A percentile compares a stretch with the other conserved stretches of the same genome.
Evolutionary conservation across 2,797 vertebrate genomes (phyloP).

Genomic region (Neostethus bicornis): DNA sequence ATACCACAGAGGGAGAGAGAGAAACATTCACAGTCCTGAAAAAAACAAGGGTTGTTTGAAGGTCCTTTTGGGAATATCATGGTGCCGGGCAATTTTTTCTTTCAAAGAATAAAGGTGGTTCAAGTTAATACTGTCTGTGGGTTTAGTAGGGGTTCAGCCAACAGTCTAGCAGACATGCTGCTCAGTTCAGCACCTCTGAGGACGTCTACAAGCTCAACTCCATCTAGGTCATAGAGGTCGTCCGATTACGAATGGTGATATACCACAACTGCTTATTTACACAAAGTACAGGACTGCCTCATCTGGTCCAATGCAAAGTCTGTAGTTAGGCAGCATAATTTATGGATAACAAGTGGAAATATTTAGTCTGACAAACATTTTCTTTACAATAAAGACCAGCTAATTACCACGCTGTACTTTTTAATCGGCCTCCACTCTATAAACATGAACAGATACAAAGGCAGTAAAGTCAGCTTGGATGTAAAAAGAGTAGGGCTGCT

Average conservation of each 20-base stretch:
- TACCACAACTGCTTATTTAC: conserved; percentile 60
- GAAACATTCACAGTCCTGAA: conserved; percentile 77
- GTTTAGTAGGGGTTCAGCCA: conserved; percentile 74
- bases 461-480: conserved; percentile 52
- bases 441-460: conserved; percentile 60
- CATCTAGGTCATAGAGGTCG: conserved; percentile 72
- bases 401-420: conserved; percentile 67
- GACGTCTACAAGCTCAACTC: conserved; percentile 65
- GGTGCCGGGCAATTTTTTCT: conserved; percentile 81
- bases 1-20: conserved; percentile 78
- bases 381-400: conserved; percentile 58
- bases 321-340: conserved; percentile 63
- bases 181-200: conserved; percentile 75
- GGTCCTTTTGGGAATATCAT: conserved; percentile 81
- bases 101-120: conserved; percentile 80
- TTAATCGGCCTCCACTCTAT: conserved; percentile 64
- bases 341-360: conserved; percentile 69
- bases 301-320: conserved; percentile 46
- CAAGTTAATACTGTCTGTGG: conserved; percentile 78
- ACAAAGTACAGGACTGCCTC: conserved; percentile 68
- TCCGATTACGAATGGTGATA: conserved; percentile 68
- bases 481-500: conserved; percentile 55
- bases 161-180: conserved; percentile 73
- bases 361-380: conserved; percentile 73
- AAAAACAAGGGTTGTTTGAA: conserved; percentile 80